These are phyloP conservation scores for Drosophila pachea DNA, from an alignment of 1,140 invertebrate genomes.

Conservation along the genomic window DNA sequence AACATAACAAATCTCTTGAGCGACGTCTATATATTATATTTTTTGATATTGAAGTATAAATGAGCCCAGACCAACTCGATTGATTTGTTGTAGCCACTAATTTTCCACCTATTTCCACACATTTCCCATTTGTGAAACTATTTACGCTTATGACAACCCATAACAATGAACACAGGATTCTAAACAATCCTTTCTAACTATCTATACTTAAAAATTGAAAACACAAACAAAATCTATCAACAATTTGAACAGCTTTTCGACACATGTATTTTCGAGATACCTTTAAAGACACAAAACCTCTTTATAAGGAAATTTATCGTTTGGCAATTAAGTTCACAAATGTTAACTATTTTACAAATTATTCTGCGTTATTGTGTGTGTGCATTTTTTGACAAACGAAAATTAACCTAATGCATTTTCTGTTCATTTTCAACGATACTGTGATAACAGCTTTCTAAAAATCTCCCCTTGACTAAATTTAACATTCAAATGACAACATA, in stretches of 20 bases:
- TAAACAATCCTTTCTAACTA: slow-evolving; percentile 19
- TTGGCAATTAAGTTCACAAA: slow-evolving; percentile 21
- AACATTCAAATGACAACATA: slow-evolving; percentile 15
- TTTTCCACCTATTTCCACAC: slow-evolving; percentile 12
- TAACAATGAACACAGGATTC: slow-evolving; percentile 20
- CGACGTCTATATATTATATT: slow-evolving; percentile 73
- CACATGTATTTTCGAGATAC: slow-evolving; percentile 71
- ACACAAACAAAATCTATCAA: slow-evolving; percentile 35
- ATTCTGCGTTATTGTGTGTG: slow-evolving; percentile 2
- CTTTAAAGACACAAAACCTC: slow-evolving; percentile 42
- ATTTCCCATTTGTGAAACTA: slow-evolving; percentile 50
- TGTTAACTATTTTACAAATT: slow-evolving; percentile 9
- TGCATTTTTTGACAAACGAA: slow-evolving; percentile 3
- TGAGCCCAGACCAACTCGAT: slow-evolving; percentile 75
- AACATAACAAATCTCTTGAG: slow-evolving; percentile 71
- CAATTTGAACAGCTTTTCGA: slow-evolving; percentile 59
- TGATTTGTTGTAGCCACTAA: slow-evolving; percentile 57
- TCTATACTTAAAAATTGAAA: slow-evolving; percentile 16
- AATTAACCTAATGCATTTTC: slow-evolving; percentile 30
- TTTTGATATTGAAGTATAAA: slow-evolving; percentile 72
- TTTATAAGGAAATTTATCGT: slow-evolving; percentile 22
- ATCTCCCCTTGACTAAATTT: slow-evolving; percentile 36
- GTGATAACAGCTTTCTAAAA: slow-evolving; percentile 73
- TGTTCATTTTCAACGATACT: slow-evolving; percentile 58
- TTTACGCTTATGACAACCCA: slow-evolving; percentile 60